Evolutionary conservation across 2,797 vertebrate genomes (phyloP), one percentile per base, ranked within the genome.

Genomic region (Crypturellus tataupa): DNA sequence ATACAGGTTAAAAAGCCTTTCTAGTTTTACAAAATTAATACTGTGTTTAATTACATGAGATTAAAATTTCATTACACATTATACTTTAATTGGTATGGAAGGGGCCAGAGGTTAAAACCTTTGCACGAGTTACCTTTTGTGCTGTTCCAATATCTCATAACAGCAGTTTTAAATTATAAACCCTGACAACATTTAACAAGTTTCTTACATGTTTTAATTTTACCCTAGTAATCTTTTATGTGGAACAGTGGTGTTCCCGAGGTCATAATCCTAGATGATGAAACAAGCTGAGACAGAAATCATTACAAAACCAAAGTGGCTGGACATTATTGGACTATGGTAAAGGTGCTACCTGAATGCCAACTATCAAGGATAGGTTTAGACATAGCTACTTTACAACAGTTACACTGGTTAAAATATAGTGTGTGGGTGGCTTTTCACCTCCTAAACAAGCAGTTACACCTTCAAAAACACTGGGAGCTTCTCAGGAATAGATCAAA

Each of bases 11-110:
- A 95, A 97, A 97, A 97, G 79, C 53, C 84, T 90, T 96, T 95
- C 93, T 90, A 90, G 70, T 96, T 97, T 96, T 96, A 95, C 84
- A 94, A 96, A 97, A 97, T 96, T 96, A 97, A 96, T 96, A 95
- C 82, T 90, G 92, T 90, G 56, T 90, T 96, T 97, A 97, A 97
- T 98, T 97, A 97, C 33, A 89, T 87, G 92, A 97, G 93, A 96
- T 97, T 97, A 97, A 97, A 96, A 96, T 93, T 96, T 95, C 87
- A 94, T 86, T 94, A 95, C 68, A 95, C 73, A 77, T 93, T 93
- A 94, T 91, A 91, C 81, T 97, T 97, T 96, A 94, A 96, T 98
- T 97, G 93, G 92, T 83, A 85, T 93, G 87, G 90, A 94, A 67
- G n/a, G 10, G 64, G 77, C 75, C 89, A 93, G 86, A 95, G 92